phyloP scores from a whole-genome alignment of 2,113 vertebrate species.

The Embiotoca jacksoni region DNA sequence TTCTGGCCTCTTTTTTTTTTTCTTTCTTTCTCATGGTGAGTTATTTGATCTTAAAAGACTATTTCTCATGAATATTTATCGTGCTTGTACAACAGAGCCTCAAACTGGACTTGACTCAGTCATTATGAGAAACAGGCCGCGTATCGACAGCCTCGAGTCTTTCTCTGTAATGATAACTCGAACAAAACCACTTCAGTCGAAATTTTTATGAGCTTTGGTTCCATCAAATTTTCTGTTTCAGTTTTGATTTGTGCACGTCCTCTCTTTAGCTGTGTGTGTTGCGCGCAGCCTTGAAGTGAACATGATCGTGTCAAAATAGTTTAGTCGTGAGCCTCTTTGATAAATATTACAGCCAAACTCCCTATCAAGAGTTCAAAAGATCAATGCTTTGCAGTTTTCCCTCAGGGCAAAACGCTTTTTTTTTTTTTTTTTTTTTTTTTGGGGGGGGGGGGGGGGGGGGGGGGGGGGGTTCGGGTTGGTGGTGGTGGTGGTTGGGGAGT shows the following conservation, averaged over 20 bases:
- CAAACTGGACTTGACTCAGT: constrained; percentile 56
- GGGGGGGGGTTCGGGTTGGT: background rate
- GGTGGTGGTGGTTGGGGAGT: no score
- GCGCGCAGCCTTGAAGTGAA: constrained; percentile 52
- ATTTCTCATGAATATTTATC: constrained; percentile 68
- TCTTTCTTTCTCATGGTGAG: constrained; percentile 16
- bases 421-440: constrained; percentile 6
- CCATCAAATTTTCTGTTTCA: constrained; percentile 43
- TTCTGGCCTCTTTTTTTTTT: background rate
- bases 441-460: background rate
- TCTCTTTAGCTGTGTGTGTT: constrained; percentile 21
- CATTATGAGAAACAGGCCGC: constrained; percentile 34
- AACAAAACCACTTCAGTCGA: constrained; percentile 17
- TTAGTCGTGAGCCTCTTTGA: constrained; percentile 70
- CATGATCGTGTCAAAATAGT: constrained; percentile 50
- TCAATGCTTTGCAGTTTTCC: constrained; percentile 54
- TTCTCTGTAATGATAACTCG: constrained; percentile 46
- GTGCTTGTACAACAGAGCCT: constrained; percentile 33
- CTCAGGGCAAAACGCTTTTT: constrained; percentile 21
- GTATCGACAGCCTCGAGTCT: constrained; percentile 21
- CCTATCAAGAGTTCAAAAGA: constrained; percentile 69
- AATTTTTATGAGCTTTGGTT: constrained; percentile 15
- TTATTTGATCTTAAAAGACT: constrained; percentile 65
- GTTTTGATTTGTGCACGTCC: constrained; percentile 37
- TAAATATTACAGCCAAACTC: constrained; percentile 64